These are phyloP conservation scores for Escarpia spicata DNA, from an alignment of 2,888 invertebrate genomes.

Conservation along the genomic window DNA sequence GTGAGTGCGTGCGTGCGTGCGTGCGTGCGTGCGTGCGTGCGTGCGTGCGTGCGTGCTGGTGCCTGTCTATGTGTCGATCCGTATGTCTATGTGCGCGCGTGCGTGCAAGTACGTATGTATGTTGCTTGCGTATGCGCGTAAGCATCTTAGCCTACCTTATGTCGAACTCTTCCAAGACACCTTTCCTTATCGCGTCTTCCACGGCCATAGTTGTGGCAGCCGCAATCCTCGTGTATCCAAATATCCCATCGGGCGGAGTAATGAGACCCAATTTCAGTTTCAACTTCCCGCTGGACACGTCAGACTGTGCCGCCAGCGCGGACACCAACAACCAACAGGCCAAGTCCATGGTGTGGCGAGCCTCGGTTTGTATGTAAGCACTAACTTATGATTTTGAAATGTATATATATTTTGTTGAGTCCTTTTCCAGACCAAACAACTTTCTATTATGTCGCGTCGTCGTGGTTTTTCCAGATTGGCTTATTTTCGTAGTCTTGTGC, in stretches of 20 bases:
- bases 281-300: not conserved
- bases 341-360: not conserved
- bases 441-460: too few species aligned
- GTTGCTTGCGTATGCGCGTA: too few species aligned
- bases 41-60: not conserved
- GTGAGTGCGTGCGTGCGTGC: too few species aligned
- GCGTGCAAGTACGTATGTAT: too few species aligned
- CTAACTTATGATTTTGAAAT: not conserved
- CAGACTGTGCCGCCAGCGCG: not conserved
- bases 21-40: not conserved
- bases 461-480: too few species aligned
- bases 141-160: not conserved
- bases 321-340: not conserved
- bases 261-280: slow-evolving; percentile 17
- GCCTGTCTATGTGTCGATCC: not conserved
- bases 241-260: slow-evolving; percentile 25
- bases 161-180: not conserved
- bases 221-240: slow-evolving; percentile 18
- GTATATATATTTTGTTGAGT: not conserved
- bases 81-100: not conserved
- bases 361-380: not conserved
- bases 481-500: not conserved
- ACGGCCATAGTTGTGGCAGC: slow-evolving; percentile 24
- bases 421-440: not conserved
- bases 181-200: not conserved